Conservation (phyloP, 2,888 invertebrate genomes). For the Drosophila nr. medialis region DNA sequence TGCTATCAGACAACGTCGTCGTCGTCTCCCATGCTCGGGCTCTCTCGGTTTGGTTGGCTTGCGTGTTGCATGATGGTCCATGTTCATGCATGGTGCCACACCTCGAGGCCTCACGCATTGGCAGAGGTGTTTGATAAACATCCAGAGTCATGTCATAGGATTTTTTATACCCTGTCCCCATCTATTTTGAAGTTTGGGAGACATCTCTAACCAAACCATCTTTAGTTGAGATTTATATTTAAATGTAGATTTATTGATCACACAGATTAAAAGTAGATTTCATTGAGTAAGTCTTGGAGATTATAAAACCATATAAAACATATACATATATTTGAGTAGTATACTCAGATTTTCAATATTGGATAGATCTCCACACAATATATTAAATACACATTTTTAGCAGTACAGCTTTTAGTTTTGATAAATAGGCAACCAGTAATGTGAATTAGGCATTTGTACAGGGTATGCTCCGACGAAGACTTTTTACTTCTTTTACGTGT, state of each 20-base stretch:
- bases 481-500: too few species aligned
- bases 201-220: not conserved
- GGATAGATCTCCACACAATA: not conserved
- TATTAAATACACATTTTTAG: not conserved
- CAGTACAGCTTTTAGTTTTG: not conserved
- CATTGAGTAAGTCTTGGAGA: not conserved
- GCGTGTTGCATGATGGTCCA: slow-evolving; percentile 53
- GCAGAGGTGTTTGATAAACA: slow-evolving; percentile 69
- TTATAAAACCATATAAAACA: not conserved
- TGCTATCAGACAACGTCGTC: slow-evolving; percentile 67
- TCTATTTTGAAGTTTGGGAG: not conserved
- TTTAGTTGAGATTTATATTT: not conserved
- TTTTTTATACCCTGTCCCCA: slow-evolving; percentile 21
- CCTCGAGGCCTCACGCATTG: slow-evolving; percentile 77
- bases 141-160: slow-evolving; percentile 55
- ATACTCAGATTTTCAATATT: not conserved
- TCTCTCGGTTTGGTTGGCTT: slow-evolving; percentile 34
- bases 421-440: not conserved
- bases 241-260: not conserved
- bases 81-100: slow-evolving; percentile 58
- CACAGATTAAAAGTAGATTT: not conserved
- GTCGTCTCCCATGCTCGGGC: slow-evolving; percentile 39
- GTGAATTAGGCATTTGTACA: not conserved
- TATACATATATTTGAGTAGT: not conserved
- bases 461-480: not conserved